These are phyloP conservation scores for Psephotus haematonotus DNA, from an alignment of 2,113 vertebrate species.

Conservation along the genomic window DNA sequence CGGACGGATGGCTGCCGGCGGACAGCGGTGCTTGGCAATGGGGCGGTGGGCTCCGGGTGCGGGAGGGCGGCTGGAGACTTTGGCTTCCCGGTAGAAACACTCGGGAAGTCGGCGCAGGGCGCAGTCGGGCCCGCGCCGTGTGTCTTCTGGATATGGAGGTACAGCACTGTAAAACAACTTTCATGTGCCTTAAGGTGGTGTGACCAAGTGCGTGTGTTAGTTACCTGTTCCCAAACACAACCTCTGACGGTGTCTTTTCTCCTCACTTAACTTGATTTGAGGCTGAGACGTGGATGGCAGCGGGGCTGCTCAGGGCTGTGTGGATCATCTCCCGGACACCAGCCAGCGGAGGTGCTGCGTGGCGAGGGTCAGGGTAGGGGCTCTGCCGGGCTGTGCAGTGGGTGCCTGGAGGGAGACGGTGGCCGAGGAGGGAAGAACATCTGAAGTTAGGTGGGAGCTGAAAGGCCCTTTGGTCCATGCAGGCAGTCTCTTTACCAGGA, in stretches of 20 bases:
- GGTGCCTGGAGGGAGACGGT: not conserved
- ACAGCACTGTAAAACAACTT: not conserved
- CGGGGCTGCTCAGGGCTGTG: not conserved
- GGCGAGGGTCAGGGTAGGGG: not conserved
- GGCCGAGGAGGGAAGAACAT: not conserved
- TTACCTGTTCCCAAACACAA: not conserved
- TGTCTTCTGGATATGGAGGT: not conserved
- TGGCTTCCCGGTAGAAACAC: not conserved
- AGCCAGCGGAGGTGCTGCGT: fast-evolving
- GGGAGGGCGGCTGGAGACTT: not conserved
- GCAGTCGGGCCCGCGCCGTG: not conserved
- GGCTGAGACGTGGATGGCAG: not conserved
- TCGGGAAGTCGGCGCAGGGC: not conserved
- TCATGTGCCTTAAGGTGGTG: not conserved
- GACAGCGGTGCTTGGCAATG: not conserved
- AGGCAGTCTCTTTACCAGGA: fast-evolving
- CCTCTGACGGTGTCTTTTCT: not conserved
- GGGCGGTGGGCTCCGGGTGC: not conserved
- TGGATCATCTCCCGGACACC: fast-evolving
- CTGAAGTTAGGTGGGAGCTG: not conserved
- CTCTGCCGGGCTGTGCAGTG: not conserved
- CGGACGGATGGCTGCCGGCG: too few species aligned
- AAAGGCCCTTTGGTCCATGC: not conserved
- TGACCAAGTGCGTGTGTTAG: fast-evolving
- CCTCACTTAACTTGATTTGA: not conserved